Evolutionary conservation across 2,888 invertebrate species (phyloP).

Genomic region (Drosophila stalkeri): DNA sequence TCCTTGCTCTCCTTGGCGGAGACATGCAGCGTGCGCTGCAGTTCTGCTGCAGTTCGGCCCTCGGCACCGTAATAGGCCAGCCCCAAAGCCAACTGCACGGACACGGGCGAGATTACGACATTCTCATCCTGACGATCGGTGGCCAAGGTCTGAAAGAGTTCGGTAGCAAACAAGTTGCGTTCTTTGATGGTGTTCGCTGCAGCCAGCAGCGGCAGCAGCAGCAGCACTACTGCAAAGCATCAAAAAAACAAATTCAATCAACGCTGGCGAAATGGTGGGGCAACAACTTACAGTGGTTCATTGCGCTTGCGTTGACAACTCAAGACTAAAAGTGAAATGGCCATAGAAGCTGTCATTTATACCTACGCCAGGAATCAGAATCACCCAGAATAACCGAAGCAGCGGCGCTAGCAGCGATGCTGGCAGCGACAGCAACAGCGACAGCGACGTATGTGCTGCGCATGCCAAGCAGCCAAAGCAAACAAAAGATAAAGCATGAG

Average conservation of each 20-base stretch:
- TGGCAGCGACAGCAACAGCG: conserved; percentile 4
- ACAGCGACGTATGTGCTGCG: conserved; percentile 56
- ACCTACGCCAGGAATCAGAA: conserved; percentile 54
- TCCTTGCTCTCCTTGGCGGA: conserved; percentile 80
- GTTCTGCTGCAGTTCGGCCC: conserved; percentile 74
- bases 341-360: conserved; percentile 70
- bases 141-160: conserved; percentile 81
- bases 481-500: conserved; percentile 26
- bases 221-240: conserved; percentile 31
- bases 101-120: conserved; percentile 81
- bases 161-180: conserved; percentile 81
- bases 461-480: conserved; percentile 54
- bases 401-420: conserved; percentile 29
- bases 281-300: conserved; percentile 60
- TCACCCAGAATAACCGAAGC: not conserved
- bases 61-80: conserved; percentile 80
- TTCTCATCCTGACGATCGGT: conserved; percentile 78
- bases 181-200: conserved; percentile 74
- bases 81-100: conserved; percentile 79
- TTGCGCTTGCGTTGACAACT: conserved; percentile 71
- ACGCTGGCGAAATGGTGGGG: not conserved
- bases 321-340: conserved; percentile 75
- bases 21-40: conserved; percentile 78
- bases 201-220: conserved; percentile 32
- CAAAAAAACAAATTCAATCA: not conserved